Evolutionary conservation across 2,888 invertebrate genomes (phyloP), one percentile per base, ranked within the genome.

Genomic region (Rutpela maculata): DNA sequence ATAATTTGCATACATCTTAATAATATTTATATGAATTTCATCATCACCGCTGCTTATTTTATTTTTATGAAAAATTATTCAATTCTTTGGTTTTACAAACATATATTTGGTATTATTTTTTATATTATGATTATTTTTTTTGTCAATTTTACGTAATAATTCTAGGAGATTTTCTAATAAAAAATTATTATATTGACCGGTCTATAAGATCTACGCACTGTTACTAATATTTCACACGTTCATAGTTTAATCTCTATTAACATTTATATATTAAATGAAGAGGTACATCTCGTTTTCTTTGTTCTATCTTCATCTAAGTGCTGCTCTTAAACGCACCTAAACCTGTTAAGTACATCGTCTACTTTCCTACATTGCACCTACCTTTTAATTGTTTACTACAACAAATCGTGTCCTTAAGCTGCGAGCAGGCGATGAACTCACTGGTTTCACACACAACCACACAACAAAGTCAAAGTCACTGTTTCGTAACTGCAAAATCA

Each of bases 361-460:
- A 65, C 35, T 19, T 26, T 66, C 66, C 66, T 26, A 67, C 26
- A 67, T 67, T 43, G 19, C 43, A 76, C 76, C 76, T 74, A 79
- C 78, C 74, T 78, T 75, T 59, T 62, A 60, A 66, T 67, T 35
- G 67, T 73, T 57, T 22, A 62, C 50, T 63, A 26, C 55, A 56
- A 66, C 18, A 38, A 59, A 55, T 75, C 74, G 72, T 62, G 76
- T 78, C 75, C 75, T 70, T 67, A 67, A 65, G n/a, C 55, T n/a
- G 57, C 19, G 60, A 74, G 78, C 79, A 83, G 81, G 77, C 82
- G 83, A 85, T 84, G 83, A 81, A 85, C 81, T 84, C 85, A 85
- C 86, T 79, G 69, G 79, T 82, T 82, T 80, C 83, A 83, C 80
- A 81, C 84, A 84, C 82, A 79, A 82, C 68, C 84, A 83, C 85